Evolutionary conservation across 2,113 vertebrate genomes (phyloP).

Genomic region (Numenius arquata): DNA sequence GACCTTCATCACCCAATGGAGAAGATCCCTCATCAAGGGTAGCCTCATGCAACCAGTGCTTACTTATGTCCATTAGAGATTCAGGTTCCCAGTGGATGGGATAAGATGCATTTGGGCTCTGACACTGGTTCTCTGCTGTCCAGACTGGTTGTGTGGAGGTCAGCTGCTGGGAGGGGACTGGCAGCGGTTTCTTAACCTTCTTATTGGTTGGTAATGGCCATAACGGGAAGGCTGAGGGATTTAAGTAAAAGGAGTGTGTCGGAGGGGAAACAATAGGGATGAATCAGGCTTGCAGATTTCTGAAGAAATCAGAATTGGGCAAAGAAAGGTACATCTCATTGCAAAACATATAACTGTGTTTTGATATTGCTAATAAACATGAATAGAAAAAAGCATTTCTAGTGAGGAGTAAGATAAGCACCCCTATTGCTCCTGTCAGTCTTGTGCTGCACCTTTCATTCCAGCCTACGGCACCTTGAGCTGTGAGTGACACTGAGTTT

Average conservation of each 20-base stretch:
- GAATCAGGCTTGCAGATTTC: background rate
- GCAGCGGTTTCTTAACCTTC: background rate
- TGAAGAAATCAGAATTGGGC: background rate
- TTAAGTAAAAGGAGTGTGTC: background rate
- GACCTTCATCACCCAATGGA: background rate
- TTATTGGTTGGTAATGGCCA: background rate
- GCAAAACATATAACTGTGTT: background rate
- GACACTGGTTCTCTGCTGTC: background rate
- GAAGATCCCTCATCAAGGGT: background rate
- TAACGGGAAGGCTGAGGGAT: background rate
- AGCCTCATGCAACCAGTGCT: background rate
- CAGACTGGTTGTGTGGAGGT: background rate
- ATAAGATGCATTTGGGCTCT: background rate
- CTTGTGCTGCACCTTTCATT: background rate
- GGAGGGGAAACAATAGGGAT: background rate
- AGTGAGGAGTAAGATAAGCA: background rate
- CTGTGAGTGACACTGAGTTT: background rate
- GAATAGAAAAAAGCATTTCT: background rate
- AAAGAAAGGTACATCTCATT: background rate
- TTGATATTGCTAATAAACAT: background rate
- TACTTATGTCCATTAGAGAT: background rate
- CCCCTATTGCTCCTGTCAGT: background rate
- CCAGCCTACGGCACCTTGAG: background rate
- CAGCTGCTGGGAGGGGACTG: background rate
- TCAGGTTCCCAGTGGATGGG: background rate